Base-by-base conservation (phyloP, 2,797 vertebrate species). In the Notoglanidium macrostoma region DNA sequence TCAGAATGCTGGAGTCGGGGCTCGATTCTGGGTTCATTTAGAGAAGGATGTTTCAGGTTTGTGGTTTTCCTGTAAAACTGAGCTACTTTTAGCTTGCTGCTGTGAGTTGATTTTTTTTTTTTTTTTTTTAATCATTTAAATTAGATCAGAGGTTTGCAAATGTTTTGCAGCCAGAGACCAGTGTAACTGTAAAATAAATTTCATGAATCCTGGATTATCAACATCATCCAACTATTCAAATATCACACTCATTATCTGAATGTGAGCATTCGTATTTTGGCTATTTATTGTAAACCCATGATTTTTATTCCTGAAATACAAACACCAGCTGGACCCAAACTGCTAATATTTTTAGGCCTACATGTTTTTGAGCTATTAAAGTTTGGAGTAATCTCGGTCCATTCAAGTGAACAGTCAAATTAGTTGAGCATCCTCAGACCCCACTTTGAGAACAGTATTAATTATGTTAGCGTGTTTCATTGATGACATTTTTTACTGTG, bases 1-100 rank as follows among this genome's bases (percentile, higher is more conserved):
- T 82, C 10, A 11, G 44, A 80, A 65, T 82, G 61, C 80, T 49
- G 12, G 44, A 26, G 35, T 46, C 57, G 46, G 40, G 15, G 59
- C 29, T 65, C 35, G 23, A 49, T 65, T 65, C 23, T 82, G 26
- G 79, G 7, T n/a, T 82, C 61, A 29, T 82, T 82, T 82, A 65
- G 6, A 49, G 44, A 63, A 46, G 35, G 40, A n/a, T 44, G 3
- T 61, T 8, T 35, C 32, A 57, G 51, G 76, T 78, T 78, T 78
- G 17, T 35, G 54, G 57, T n/a, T 81, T 63, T 81, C 35, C 23
- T n/a, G 57, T 44, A n/a, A 63, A 81, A 81, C 3, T 6, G 32
- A 10, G 19, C 54, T 40, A 57, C 19, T 23, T 79, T 79, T 40
- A 40, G 15, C 51, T 78, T 55, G 9, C 19, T 21, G 76, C 19